phyloP scores from a whole-genome alignment of 2,888 invertebrate genomes.

The Acronicta alni region DNA sequence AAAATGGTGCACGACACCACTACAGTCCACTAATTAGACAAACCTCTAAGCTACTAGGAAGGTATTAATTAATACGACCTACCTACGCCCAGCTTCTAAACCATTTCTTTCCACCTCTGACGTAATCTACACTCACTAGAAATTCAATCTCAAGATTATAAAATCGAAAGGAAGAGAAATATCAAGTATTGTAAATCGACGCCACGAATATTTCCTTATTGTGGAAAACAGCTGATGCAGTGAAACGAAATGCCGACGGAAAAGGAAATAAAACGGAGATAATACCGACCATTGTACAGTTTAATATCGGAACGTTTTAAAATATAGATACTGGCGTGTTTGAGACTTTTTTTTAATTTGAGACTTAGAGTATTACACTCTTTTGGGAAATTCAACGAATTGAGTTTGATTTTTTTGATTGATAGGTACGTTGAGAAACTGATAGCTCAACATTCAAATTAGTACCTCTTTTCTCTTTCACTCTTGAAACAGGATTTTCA shows the following conservation, averaged over 20 bases:
- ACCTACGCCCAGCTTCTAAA: background rate
- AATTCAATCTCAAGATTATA: conserved; percentile 27
- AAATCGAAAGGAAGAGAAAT: conserved; percentile 39
- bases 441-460: background rate
- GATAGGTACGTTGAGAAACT: too few species aligned
- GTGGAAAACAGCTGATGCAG: conserved; percentile 54
- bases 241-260: conserved; percentile 45
- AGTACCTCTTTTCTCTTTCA: background rate
- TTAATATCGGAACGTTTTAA: conserved; percentile 30
- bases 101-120: conserved; percentile 7
- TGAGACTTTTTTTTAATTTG: too few species aligned
- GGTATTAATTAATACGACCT: too few species aligned
- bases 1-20: too few species aligned
- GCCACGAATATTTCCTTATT: conserved; percentile 47
- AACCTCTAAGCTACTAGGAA: too few species aligned
- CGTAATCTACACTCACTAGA: conserved; percentile 23
- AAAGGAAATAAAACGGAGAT: conserved; percentile 36
- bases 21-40: too few species aligned
- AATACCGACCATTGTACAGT: conserved; percentile 29
- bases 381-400: conserved; percentile 4
- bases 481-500: background rate
- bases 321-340: conserved; percentile 5
- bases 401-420: too few species aligned
- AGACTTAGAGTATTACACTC: background rate
- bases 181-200: conserved; percentile 41